phyloP scores from a whole-genome alignment of 2,113 vertebrate species.

The Anoplopoma fimbria region DNA sequence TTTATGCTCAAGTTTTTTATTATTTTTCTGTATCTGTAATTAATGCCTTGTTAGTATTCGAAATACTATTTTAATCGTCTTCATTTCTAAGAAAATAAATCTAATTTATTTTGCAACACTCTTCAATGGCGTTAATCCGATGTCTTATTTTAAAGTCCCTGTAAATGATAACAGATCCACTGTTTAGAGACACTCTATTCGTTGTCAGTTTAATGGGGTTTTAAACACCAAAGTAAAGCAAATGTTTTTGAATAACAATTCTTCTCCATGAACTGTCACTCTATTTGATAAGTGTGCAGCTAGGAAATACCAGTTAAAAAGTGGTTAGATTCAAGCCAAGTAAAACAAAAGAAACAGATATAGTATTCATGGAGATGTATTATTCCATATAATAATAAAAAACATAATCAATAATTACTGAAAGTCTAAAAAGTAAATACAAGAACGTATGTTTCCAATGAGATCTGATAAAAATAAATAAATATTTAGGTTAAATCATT shows the following conservation, averaged over 20 bases:
- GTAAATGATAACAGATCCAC: neutral
- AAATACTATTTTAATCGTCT: too few species aligned
- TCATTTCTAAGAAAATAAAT: too few species aligned
- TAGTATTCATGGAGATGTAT: neutral
- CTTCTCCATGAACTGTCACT: neutral
- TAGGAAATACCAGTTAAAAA: neutral
- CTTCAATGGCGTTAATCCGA: too few species aligned
- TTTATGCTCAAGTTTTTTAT: neutral
- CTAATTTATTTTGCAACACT: too few species aligned
- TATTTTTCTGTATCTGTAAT: neutral
- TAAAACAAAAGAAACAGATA: neutral
- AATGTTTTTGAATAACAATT: neutral
- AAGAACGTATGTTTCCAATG: too few species aligned
- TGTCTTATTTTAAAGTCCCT: neutral
- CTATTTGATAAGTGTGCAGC: too few species aligned
- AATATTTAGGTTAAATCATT: neutral
- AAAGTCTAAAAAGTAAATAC: neutral
- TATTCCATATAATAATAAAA: neutral
- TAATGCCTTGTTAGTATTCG: neutral
- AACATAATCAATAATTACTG: neutral
- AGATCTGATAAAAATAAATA: too few species aligned
- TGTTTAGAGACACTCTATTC: neutral
- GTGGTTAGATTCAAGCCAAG: neutral
- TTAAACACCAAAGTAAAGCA: too few species aligned
- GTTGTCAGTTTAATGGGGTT: too few species aligned